phyloP scores from a whole-genome alignment of 2,888 invertebrate genomes.

The Cerastis leucographa region DNA sequence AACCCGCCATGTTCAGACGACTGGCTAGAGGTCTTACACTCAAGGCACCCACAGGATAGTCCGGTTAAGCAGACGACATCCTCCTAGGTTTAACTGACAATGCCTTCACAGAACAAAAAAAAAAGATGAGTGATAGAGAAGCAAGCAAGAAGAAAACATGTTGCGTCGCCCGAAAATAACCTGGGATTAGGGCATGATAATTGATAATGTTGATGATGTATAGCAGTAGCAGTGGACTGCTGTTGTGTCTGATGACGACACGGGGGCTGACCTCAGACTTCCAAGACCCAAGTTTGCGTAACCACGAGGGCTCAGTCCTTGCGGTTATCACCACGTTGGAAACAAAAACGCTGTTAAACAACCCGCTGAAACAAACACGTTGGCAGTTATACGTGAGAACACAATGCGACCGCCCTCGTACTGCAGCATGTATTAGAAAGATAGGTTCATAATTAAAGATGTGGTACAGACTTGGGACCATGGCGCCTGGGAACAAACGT shows the following conservation, averaged over 20 bases:
- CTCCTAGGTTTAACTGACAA: too few relatives aligned
- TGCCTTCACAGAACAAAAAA: too few relatives aligned
- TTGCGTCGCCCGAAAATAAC: too few relatives aligned
- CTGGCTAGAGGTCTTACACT: too few relatives aligned
- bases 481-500: not conserved
- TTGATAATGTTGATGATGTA: not conserved
- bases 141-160: not conserved
- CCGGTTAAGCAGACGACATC: too few relatives aligned
- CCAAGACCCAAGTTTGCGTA: not conserved
- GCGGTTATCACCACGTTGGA: slow-evolving; percentile 3
- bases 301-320: slow-evolving; percentile 12
- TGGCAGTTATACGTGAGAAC: slow-evolving; percentile 1
- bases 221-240: too few relatives aligned
- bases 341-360: slow-evolving; percentile 21
- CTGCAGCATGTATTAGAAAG: not conserved
- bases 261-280: not conserved
- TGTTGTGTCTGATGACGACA: not conserved
- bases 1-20: too few relatives aligned
- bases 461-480: not conserved
- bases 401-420: slow-evolving; percentile 7
- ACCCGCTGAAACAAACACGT: slow-evolving; percentile 13
- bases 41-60: too few relatives aligned
- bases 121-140: not conserved
- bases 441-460: not conserved
- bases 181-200: too few relatives aligned